Evolutionary conservation across 2,888 invertebrate genomes (phyloP).

Genomic region (Hypsopygia costalis): DNA sequence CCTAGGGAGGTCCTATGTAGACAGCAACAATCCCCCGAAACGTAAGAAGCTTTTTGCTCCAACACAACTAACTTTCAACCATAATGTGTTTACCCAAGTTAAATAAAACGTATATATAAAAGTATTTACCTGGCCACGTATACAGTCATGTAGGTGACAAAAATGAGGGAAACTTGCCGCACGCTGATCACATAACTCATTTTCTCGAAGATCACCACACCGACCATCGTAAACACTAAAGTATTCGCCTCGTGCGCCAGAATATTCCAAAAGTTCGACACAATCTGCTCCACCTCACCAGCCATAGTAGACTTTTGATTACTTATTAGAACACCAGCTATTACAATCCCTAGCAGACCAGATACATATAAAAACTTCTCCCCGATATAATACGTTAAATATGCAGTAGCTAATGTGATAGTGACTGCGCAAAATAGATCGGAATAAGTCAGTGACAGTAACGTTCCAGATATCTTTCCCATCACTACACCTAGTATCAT

Average conservation of each 20-base stretch:
- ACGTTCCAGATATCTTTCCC: slow-evolving; percentile 50
- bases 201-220: slow-evolving; percentile 80
- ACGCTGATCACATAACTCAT: slow-evolving; percentile 62
- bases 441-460: slow-evolving; percentile 58
- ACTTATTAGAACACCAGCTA: slow-evolving; percentile 59
- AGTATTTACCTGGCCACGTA: slow-evolving; percentile 64
- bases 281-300: slow-evolving; percentile 57
- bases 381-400: slow-evolving; percentile 62
- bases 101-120: too few species aligned
- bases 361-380: slow-evolving; percentile 69
- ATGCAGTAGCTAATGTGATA: slow-evolving; percentile 56
- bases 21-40: too few species aligned
- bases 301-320: slow-evolving; percentile 56
- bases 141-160: slow-evolving; percentile 68
- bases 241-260: slow-evolving; percentile 69
- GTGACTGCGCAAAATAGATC: slow-evolving; percentile 58
- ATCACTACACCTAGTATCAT: slow-evolving; percentile 54
- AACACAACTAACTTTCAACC: too few species aligned
- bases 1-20: too few species aligned
- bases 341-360: slow-evolving; percentile 55
- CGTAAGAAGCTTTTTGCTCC: too few species aligned
- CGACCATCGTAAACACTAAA: slow-evolving; percentile 81
- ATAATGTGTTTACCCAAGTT: too few species aligned
- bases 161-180: slow-evolving; percentile 54
- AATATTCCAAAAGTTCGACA: slow-evolving; percentile 57